Base-by-base conservation (phyloP, 2,797 vertebrate species). In the Agapornis canus region DNA sequence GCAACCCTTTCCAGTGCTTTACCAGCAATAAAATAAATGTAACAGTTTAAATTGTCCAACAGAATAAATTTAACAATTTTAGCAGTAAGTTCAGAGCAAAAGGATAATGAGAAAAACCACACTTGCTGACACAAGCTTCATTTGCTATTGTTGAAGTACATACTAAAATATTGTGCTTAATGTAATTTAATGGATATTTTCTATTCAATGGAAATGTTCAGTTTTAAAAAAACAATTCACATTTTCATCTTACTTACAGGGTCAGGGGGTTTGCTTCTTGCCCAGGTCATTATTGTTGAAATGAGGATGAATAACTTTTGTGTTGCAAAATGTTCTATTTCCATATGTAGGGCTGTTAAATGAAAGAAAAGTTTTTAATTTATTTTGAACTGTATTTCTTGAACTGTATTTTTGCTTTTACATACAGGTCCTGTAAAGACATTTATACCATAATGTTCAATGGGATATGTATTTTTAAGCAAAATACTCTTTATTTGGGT, bases 271-370 rank as follows among this genome's bases (percentile, higher is more conserved):
- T 98, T 99, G 95, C 98, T 99, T 78, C 97, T 97, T 0, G 98
- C 98, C 99, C 99, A 99, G 3, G 98, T 99, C 99, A 99, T 98
- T 95, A 99, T 96, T 2, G 99, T 99, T 79, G 99, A 99, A 73
- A 99, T 40, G 11, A 99, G 98, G 90, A 99, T 98, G 91, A 99
- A 99, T 49, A 97, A 76, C 96, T 99, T 99, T 3, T 97, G 97
- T 85, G 94, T 96, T 86, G 93, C 69, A 87, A 99, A 99, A 87
- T 65, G 81, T 17, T 86, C 76, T 35, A 98, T 94, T 90, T 98
- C 96, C 23, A 91, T 94, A 64, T 98, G 98, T 54, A 99, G 97
- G 5, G 98, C 99, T 99, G 94, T 29, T 61, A 94, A 96, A 86
- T 65, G 37, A 95, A 89, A 82, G 39, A 21, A 84, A 48, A 66